Percentiles rank a stretch among this genome's conserved stretches.
These are phyloP conservation scores for Philopedon plagiatum DNA, from an alignment of 2,888 invertebrate genomes.

Conservation along the genomic window DNA sequence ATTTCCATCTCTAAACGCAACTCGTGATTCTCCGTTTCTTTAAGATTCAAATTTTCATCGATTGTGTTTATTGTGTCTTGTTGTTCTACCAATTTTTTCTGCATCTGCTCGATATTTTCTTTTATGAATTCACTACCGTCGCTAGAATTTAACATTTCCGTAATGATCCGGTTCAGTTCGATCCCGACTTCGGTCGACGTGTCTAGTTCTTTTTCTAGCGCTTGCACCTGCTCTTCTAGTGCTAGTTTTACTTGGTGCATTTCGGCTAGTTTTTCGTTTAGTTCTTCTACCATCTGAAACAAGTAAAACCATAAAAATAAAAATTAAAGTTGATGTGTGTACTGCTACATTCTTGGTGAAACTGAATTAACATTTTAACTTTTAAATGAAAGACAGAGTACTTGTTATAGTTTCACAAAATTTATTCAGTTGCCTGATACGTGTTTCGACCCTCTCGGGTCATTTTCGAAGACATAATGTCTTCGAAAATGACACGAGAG, in stretches of 20 bases:
- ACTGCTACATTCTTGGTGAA: no score
- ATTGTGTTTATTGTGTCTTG: conserved; percentile 72
- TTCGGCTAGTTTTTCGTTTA: conserved; percentile 77
- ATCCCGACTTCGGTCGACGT: conserved; percentile 85
- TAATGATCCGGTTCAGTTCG: conserved; percentile 79
- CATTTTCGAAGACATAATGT: no score
- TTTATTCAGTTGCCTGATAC: no score
- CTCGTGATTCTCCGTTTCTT: conserved; percentile 72
- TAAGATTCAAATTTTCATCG: conserved; percentile 70
- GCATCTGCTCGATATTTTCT: conserved; percentile 77
- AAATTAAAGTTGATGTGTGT: no score
- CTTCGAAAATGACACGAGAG: no score
- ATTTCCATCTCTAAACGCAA: conserved; percentile 67
- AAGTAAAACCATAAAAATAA: no score
- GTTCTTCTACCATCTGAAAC: conserved; percentile 73
- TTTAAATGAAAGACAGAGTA: no score
- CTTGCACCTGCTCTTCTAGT: conserved; percentile 78
- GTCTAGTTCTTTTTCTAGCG: conserved; percentile 82
- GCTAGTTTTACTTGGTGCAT: conserved; percentile 68
- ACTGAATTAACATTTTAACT: no score
- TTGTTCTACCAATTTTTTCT: conserved; percentile 77
- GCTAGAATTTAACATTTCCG: conserved; percentile 76
- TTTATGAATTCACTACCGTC: conserved; percentile 74
- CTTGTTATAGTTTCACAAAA: no score
- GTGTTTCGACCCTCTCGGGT: no score